phyloP scores from a whole-genome alignment of 1,140 invertebrate genomes.

The Brachystomella parvula region DNA sequence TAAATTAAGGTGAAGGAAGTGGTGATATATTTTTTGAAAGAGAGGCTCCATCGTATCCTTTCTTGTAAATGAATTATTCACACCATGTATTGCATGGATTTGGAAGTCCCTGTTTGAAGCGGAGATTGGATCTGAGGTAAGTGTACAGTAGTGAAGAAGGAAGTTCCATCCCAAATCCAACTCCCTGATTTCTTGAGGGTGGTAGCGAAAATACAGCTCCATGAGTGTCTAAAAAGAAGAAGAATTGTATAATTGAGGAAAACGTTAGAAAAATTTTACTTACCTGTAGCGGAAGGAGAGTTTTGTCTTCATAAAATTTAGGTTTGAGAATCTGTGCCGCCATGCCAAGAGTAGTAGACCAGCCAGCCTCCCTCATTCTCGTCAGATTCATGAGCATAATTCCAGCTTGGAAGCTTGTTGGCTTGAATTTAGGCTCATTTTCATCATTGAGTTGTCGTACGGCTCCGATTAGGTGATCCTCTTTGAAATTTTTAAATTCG shows the following conservation, averaged over 20 bases:
- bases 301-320: neutral
- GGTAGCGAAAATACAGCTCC: neutral
- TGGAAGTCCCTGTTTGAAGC: neutral
- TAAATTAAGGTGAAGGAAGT: neutral
- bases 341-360: neutral
- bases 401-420: neutral
- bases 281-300: neutral
- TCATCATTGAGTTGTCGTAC: neutral
- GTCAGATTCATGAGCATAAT: conserved; percentile 2
- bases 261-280: too few relatives aligned
- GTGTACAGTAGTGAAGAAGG: neutral
- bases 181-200: neutral
- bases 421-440: neutral
- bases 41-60: neutral
- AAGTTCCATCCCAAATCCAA: neutral
- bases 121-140: neutral
- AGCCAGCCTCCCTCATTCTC: neutral
- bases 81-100: neutral
- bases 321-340: neutral
- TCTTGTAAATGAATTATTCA: neutral
- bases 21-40: neutral
- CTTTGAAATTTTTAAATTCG: neutral
- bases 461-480: neutral
- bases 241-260: too few relatives aligned
- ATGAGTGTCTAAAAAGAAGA: too few relatives aligned